Conservation (phyloP, 2,797 vertebrate species). For the Sebastes minor region DNA sequence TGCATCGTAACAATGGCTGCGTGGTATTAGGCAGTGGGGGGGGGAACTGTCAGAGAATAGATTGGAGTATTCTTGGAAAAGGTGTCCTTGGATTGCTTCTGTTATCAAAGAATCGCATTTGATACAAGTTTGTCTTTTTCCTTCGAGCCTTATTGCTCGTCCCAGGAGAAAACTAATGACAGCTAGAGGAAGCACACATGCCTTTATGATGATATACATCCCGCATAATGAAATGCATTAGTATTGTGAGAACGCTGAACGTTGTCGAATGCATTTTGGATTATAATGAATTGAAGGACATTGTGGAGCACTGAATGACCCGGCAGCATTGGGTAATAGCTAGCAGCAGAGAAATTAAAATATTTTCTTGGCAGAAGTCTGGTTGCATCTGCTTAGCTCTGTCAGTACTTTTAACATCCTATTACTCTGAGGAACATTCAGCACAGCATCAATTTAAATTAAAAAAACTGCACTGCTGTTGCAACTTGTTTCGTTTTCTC, state of each 20-base stretch:
- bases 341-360: slow-evolving; percentile 44
- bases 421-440: slow-evolving; percentile 43
- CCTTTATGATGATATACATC: slow-evolving; percentile 55
- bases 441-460: slow-evolving; percentile 47
- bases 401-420: slow-evolving; percentile 46
- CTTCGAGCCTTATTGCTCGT: slow-evolving; percentile 52
- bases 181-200: slow-evolving; percentile 63
- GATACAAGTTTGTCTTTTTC: slow-evolving; percentile 72
- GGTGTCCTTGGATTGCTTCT: slow-evolving; percentile 77
- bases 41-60: slow-evolving; percentile 68
- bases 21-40: neutral
- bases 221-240: slow-evolving; percentile 54
- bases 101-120: slow-evolving; percentile 78
- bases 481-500: slow-evolving; percentile 42
- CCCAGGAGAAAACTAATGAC: slow-evolving; percentile 64
- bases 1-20: slow-evolving; percentile 76
- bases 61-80: slow-evolving; percentile 73
- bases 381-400: slow-evolving; percentile 40
- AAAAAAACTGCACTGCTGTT: slow-evolving; percentile 16
- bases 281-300: slow-evolving; percentile 63
- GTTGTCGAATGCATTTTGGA: slow-evolving; percentile 43
- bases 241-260: slow-evolving; percentile 31
- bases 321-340: slow-evolving; percentile 27
- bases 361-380: slow-evolving; percentile 39
- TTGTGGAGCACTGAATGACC: slow-evolving; percentile 50